Conservation (phyloP, 2,888 invertebrate genomes). For the Stenchaetothrips biformis region DNA sequence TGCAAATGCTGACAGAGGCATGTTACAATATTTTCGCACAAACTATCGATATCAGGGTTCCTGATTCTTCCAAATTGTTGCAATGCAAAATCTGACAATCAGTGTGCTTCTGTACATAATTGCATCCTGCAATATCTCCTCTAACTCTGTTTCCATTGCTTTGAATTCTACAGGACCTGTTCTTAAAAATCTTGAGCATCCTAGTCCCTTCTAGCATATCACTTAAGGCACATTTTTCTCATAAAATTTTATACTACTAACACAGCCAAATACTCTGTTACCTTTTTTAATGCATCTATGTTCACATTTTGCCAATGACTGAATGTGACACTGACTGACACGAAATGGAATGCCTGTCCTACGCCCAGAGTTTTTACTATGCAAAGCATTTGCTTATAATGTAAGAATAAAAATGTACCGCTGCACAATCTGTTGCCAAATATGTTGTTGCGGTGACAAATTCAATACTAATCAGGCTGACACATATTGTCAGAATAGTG, state of each 20-base stretch:
- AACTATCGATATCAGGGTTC: background rate
- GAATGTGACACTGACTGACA: background rate
- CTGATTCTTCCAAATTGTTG: no score
- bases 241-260: background rate
- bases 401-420: background rate
- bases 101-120: no score
- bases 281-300: background rate
- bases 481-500: background rate
- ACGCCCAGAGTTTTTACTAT: no score
- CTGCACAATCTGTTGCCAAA: conserved; percentile 17
- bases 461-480: background rate
- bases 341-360: background rate
- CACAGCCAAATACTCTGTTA: background rate
- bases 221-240: background rate
- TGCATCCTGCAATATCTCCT: no score
- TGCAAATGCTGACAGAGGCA: background rate
- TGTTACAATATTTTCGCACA: background rate
- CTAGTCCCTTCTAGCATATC: conserved; percentile 10
- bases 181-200: background rate
- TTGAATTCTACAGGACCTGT: no score
- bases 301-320: background rate
- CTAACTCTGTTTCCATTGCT: no score
- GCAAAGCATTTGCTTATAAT: no score
- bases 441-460: background rate
- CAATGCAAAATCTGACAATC: no score